phyloP scores from a whole-genome alignment of 2,888 invertebrate species.

The Sarcophaga rosellei region DNA sequence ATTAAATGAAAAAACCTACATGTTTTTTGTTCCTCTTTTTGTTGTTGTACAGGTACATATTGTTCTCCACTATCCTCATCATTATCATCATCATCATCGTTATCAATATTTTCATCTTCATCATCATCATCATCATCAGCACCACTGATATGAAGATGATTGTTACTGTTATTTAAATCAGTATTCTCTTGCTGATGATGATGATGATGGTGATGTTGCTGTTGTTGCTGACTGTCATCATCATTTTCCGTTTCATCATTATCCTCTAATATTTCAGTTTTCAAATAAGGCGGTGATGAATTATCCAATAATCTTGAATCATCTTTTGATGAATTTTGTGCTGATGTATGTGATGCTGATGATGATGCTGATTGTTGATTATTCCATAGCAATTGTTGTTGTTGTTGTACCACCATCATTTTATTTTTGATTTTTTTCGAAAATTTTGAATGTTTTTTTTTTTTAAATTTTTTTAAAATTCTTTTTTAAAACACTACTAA shows the following conservation, averaged over 20 bases:
- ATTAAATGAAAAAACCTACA: constrained; percentile 48
- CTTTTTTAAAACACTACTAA: constrained; percentile 5
- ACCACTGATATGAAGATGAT: constrained; percentile 32
- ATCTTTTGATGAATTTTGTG: constrained; percentile 64
- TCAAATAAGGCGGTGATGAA: constrained; percentile 57
- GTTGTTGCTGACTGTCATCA: not conserved
- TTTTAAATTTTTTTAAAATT: constrained; percentile 13
- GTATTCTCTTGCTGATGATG: constrained; percentile 9
- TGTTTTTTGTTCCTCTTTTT: constrained; percentile 38
- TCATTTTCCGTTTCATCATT: constrained; percentile 28
- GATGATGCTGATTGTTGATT: constrained; percentile 54
- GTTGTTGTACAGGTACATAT: constrained; percentile 34
- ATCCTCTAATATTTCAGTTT: constrained; percentile 55
- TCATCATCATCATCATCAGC: constrained; percentile 19
- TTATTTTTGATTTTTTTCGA: constrained; percentile 44
- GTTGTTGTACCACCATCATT: constrained; percentile 78
- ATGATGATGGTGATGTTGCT: constrained; percentile 36
- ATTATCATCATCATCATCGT: constrained; percentile 14
- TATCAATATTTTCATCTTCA: not conserved
- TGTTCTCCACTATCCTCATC: constrained; percentile 10
- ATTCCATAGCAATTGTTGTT: constrained; percentile 77
- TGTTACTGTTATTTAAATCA: not conserved
- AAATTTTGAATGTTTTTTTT: not conserved
- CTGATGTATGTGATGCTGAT: constrained; percentile 37
- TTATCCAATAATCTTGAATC: constrained; percentile 69